phyloP scores from a whole-genome alignment of 2,113 vertebrate species.

The Paraplagusia blochii region DNA sequence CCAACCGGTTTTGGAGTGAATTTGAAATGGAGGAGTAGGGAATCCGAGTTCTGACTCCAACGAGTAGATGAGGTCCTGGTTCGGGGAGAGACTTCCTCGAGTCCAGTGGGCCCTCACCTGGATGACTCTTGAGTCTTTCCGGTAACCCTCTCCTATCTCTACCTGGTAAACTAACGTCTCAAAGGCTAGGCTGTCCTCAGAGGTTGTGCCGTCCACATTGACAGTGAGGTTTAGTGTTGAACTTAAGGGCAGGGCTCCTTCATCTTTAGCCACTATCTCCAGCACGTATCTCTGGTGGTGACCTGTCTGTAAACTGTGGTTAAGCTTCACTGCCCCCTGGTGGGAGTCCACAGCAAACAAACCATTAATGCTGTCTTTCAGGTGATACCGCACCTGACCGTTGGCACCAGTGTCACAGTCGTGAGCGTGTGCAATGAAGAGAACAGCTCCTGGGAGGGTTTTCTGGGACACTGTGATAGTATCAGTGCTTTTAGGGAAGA shows the following conservation, averaged over 20 bases:
- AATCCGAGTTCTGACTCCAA: conserved; percentile 68
- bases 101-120: conserved; percentile 76
- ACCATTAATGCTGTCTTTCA: conserved; percentile 49
- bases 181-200: conserved; percentile 75
- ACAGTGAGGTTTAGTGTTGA: conserved; percentile 75
- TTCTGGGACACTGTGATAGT: conserved; percentile 70
- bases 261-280: conserved; percentile 79
- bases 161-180: conserved; percentile 85
- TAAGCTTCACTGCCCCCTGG: conserved; percentile 80
- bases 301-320: conserved; percentile 53
- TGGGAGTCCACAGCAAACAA: conserved; percentile 75
- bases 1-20: conserved; percentile 81
- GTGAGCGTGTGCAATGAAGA: conserved; percentile 85
- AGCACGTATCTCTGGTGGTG: conserved; percentile 60
- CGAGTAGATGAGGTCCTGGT: conserved; percentile 62
- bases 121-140: conserved; percentile 73
- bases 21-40: conserved; percentile 71
- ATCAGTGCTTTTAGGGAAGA: conserved; percentile 73
- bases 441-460: conserved; percentile 76
- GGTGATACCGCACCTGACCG: conserved; percentile 78
- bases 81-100: conserved; percentile 1
- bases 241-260: conserved; percentile 75
- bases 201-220: conserved; percentile 64
- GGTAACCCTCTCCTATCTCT: conserved; percentile 82
- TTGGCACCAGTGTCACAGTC: conserved; percentile 86